These are phyloP conservation scores for Caloenas nicobarica DNA, from an alignment of 2,113 vertebrate genomes.

Conservation along the genomic window DNA sequence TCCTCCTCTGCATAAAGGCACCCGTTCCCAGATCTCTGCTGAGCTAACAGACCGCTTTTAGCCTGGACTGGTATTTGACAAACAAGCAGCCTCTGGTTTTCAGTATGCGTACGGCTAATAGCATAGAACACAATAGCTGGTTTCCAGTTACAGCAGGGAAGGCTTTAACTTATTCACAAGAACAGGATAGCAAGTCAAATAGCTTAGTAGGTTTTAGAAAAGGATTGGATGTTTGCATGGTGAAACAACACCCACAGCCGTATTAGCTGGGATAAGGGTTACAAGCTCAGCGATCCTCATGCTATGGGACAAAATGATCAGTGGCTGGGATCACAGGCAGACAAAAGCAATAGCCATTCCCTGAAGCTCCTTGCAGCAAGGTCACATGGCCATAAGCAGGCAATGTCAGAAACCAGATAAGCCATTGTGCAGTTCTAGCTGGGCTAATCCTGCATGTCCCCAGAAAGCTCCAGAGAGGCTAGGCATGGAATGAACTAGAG, in stretches of 20 bases:
- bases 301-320: conserved; percentile 29
- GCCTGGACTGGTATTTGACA: conserved; percentile 20
- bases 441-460: neutral
- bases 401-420: conserved; percentile 39
- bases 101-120: neutral
- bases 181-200: conserved; percentile 38
- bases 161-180: conserved; percentile 67
- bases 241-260: conserved; percentile 46
- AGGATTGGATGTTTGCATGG: conserved; percentile 45
- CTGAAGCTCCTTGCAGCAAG: conserved; percentile 40
- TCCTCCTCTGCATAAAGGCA: neutral
- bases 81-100: conserved; percentile 43
- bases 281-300: conserved; percentile 56
- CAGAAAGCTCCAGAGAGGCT: conserved; percentile 13
- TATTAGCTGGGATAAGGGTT: conserved; percentile 42
- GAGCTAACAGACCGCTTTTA: conserved; percentile 48
- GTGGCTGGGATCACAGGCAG: conserved; percentile 40
- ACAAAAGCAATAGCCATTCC: conserved; percentile 39
- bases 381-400: conserved; percentile 28
- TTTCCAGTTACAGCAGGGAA: conserved; percentile 56
- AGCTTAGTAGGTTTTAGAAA: conserved; percentile 65
- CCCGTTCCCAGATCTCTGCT: conserved; percentile 27
- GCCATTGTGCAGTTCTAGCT: conserved; percentile 34
- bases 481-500: neutral
- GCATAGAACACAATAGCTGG: conserved; percentile 52